Percentiles rank a stretch among this genome's conserved stretches.
Evolutionary conservation across 2,113 vertebrate species (phyloP).

Genomic region (Mastomys coucha): DNA sequence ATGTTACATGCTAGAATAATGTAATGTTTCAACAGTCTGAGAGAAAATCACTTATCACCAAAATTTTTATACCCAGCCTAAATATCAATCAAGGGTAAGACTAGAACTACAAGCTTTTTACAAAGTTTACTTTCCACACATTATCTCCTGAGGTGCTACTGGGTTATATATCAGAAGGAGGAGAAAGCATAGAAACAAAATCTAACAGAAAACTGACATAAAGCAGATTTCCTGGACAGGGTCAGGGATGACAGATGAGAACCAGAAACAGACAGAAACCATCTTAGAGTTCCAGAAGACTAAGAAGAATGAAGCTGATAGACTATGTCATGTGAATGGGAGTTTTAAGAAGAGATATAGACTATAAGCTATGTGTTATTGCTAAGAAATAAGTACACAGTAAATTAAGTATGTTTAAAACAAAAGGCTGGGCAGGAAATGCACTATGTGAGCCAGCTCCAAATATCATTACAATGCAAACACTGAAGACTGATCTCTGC

Average conservation of each 20-base stretch:
- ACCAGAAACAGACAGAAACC: not conserved
- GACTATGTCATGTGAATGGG: not conserved
- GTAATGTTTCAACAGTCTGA: not conserved
- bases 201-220: not conserved
- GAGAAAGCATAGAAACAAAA: not conserved
- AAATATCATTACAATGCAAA: not conserved
- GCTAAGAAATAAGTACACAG: not conserved
- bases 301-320: not conserved
- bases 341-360: not conserved
- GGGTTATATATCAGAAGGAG: not conserved
- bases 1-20: not conserved
- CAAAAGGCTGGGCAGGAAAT: not conserved
- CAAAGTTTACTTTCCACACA: not conserved
- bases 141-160: not conserved
- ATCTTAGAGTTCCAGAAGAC: not conserved
- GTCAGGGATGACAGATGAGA: not conserved
- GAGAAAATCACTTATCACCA: not conserved
- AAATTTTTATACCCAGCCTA: slow-evolving; percentile 12
- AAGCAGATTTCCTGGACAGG: not conserved
- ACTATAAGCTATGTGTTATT: not conserved
- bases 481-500: not conserved
- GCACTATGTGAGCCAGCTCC: not conserved
- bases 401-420: not conserved
- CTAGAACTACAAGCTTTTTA: not conserved
- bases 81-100: not conserved